phyloP scores from a whole-genome alignment of 2,113 vertebrate species.

The Leiothrix lutea region DNA sequence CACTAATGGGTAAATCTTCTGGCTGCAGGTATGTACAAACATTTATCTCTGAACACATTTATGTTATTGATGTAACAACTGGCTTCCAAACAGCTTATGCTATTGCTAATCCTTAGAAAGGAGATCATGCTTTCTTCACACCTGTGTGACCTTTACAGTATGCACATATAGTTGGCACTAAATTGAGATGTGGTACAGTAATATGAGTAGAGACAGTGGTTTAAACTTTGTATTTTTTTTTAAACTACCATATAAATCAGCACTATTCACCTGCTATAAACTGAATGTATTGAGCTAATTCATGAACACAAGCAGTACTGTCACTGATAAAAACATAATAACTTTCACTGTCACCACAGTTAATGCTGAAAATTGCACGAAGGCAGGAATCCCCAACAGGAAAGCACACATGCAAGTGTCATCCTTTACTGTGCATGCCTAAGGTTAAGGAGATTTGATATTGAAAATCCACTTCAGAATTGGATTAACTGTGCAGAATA shows the following conservation, averaged over 20 bases:
- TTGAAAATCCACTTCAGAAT: slow-evolving; percentile 50
- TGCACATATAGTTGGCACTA: not conserved
- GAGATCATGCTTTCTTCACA: not conserved
- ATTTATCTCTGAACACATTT: not conserved
- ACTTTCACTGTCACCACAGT: not conserved
- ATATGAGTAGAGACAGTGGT: not conserved
- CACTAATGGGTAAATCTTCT: not conserved
- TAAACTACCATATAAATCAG: not conserved
- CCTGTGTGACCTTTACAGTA: not conserved
- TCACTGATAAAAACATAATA: not conserved
- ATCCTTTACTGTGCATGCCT: slow-evolving; percentile 8
- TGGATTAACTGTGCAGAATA: slow-evolving; percentile 42
- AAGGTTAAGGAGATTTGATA: slow-evolving; percentile 61
- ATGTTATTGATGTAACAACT: not conserved
- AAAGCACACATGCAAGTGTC: not conserved
- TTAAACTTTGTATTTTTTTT: not conserved
- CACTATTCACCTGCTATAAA: not conserved
- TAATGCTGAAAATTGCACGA: not conserved
- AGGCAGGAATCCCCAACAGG: not conserved
- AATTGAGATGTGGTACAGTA: not conserved
- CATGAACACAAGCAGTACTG: not conserved
- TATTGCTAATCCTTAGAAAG: not conserved
- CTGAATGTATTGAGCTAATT: not conserved
- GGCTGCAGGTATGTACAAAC: not conserved
- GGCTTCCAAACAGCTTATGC: not conserved